Base-by-base conservation (phyloP, 2,888 invertebrate species). In the Orthosia incerta region DNA sequence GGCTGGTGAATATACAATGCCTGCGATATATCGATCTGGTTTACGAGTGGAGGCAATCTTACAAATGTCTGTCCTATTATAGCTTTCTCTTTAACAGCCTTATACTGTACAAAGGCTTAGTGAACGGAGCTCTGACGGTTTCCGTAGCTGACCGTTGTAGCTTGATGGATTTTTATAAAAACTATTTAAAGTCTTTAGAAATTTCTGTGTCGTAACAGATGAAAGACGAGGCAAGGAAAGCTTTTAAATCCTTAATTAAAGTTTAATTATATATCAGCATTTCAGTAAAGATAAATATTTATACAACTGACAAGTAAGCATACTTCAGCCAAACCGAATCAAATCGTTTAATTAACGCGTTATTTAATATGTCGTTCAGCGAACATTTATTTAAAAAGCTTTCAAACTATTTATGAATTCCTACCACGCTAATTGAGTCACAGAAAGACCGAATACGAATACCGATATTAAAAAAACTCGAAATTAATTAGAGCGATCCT, bases 1-100 rank as follows among this genome's bases (percentile, higher is more conserved):
- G 92, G 91, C 92, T 88, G 87, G 89, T 93, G 93, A 94, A 94
- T 95, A 93, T 91, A 94, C 93, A 94, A 94, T 94, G 93, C 88
- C 89, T 87, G 89, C 89, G 89, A 91, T 89, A 89, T 91, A 92
- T 90, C 91, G 92, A 92, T 91, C 90, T 85, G 87, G 81, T 81
- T 80, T 86, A 86, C 89, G 86, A 89, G 87, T 90, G 84, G 85
- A 89, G 89, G 89, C 91, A 91, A 91, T 91, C 92, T 92, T 91
- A 92, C 90, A 91, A 91, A 91, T 91, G 90, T 88, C 86, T 89
- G 87, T 87, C 86, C 87, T 89, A 88, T 91, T 90, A 91, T 86
- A 90, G 89, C 85, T 89, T 85, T 89, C 90, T 90, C 91, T 91
- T 89, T 89, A 90, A 90, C 89, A 88, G 87, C 86, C 86, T 88